Evolutionary conservation across 2,888 invertebrate genomes (phyloP), one percentile per base, ranked within the genome.

Genomic region (Desoria tigrina): DNA sequence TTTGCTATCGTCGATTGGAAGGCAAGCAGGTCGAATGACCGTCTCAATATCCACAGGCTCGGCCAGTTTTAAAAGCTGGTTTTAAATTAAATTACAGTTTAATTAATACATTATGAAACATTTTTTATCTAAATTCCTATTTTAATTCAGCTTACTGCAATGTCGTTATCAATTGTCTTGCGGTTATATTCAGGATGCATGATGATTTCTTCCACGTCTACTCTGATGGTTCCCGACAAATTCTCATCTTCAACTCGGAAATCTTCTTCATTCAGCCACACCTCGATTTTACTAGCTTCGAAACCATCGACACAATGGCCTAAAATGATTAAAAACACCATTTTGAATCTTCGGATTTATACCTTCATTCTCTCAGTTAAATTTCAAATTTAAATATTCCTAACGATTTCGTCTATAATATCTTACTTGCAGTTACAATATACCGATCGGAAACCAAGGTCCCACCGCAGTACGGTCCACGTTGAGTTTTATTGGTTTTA

Each of bases 101-200:
- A 51, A 24, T 24, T 24, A 51, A 21, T 51, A 26, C 51, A 51
- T 7, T 9, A 51, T n/a, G n/a, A n/a, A n/a, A n/a, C n/a, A n/a
- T n/a, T n/a, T n/a, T n/a, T n/a, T n/a, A n/a, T n/a, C n/a, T n/a
- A n/a, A n/a, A n/a, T n/a, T n/a, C n/a, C n/a, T 3, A 24, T 18
- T 7, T 18, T 24, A 26, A 51, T 11, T 45, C 45, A 9, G 21
- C 45, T 42, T 57, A 67, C 67, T 3, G 70, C 70, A 63, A 71
- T 71, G 24, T 71, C 70, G 26, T 70, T 67, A 28, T 70, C 67
- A 49, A 70, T 67, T n/a, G 56, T 65, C 27, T 39, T 64, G 2
- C 21, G 42, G 42, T 67, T 60, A 42, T 71, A 71, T 4, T 61
- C 45, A 1, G 60, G 63, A 28, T 71, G 70, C 70, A 71, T 71